Percentiles rank a stretch among this genome's conserved stretches.
Evolutionary conservation across 1,140 invertebrate genomes (phyloP).

Genomic region (Drosophila insularis): DNA sequence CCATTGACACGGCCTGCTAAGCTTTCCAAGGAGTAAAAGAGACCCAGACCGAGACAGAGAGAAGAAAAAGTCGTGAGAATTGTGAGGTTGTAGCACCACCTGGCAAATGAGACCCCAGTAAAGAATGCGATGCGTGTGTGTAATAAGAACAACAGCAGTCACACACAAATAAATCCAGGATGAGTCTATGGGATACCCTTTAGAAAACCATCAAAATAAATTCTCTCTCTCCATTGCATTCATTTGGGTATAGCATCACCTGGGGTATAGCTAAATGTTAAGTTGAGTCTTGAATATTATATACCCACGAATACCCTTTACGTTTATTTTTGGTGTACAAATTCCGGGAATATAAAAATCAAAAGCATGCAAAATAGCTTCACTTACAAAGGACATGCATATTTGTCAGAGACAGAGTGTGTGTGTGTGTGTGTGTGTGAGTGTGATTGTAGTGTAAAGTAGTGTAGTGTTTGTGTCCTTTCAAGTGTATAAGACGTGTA

Average conservation of each 20-base stretch:
- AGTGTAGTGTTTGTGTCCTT: constrained; percentile 17
- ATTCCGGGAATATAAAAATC: constrained; percentile 45
- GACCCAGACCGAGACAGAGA: neutral
- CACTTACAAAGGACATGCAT: constrained; percentile 33
- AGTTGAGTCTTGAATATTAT: neutral
- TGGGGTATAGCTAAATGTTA: no score
- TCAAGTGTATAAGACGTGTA: constrained; percentile 8
- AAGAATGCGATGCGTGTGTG: constrained; percentile 14
- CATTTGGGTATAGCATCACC: no score
- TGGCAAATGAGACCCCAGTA: constrained; percentile 22
- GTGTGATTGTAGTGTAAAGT: no score
- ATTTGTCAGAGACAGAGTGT: constrained; percentile 56
- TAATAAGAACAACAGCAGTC: constrained; percentile 7
- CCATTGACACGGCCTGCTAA: constrained; percentile 76
- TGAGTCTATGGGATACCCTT: neutral
- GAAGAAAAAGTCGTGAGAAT: constrained; percentile 37
- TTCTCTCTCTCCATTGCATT: no score
- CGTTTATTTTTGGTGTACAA: neutral
- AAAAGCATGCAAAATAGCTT: constrained; percentile 74
- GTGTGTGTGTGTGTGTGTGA: constrained; percentile 17
- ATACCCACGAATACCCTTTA: constrained; percentile 4
- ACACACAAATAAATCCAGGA: constrained; percentile 1
- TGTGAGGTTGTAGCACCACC: constrained; percentile 19
- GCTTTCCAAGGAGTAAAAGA: constrained; percentile 43
- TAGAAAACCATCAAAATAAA: neutral